phyloP scores from a whole-genome alignment of 2,797 vertebrate genomes.

The Huso huso region DNA sequence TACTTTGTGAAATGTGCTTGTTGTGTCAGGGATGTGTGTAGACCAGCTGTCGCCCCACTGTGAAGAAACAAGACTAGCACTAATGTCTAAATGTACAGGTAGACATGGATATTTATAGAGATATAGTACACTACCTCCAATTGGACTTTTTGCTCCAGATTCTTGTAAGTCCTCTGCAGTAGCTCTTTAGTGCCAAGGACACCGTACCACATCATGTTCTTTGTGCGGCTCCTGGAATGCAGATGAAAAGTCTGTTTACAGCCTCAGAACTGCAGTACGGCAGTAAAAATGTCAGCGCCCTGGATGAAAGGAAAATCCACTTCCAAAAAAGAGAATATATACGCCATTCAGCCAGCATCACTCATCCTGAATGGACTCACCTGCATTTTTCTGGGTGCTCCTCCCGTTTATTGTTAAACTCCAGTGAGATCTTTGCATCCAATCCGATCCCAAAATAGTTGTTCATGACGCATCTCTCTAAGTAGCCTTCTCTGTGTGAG shows the following conservation, averaged over 20 bases:
- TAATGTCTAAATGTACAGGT: too few species aligned
- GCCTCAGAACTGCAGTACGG: neutral
- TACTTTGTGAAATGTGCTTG: neutral
- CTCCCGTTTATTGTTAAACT: constrained; percentile 97
- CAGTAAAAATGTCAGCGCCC: neutral
- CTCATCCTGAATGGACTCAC: constrained; percentile 43
- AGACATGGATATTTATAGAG: too few species aligned
- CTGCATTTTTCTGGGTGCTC: constrained; percentile 98
- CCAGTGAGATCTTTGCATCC: constrained; percentile 95
- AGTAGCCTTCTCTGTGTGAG: constrained; percentile 80
- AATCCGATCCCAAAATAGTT: constrained; percentile 98
- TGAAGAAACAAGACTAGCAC: constrained; percentile 2
- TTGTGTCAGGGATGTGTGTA: neutral
- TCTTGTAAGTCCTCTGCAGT: constrained; percentile 93
- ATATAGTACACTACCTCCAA: constrained; percentile 70
- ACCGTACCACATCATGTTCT: constrained; percentile 99
- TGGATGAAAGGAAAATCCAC: neutral
- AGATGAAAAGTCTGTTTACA: constrained; percentile 1
- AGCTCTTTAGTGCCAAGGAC: constrained; percentile 93
- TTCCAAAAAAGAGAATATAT: neutral
- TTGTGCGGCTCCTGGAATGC: constrained; percentile 81
- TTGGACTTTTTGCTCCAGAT: constrained; percentile 94
- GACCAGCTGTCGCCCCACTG: neutral
- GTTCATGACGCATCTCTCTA: constrained; percentile 98
- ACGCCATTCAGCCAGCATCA: too few species aligned